Base-by-base conservation (phyloP, 2,888 invertebrate genomes). In the Mechanitis messenoides region DNA sequence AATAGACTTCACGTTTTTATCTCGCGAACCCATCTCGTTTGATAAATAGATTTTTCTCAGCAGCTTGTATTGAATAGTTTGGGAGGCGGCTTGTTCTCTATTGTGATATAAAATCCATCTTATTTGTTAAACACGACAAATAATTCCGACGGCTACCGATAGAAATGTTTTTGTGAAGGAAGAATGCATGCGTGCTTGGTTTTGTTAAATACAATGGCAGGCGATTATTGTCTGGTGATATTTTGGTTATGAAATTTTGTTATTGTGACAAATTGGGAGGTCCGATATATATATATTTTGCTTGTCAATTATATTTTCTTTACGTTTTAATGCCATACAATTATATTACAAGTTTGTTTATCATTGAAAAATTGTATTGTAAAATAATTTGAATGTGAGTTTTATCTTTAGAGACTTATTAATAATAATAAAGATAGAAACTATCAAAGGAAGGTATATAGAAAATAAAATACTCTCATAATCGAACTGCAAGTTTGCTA, bases 181-280 rank as follows among this genome's bases (percentile, higher is more conserved):
- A 81, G 75, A 84, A 84, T 80, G 77, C 77, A 77, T 80, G 84
- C 82, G 81, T 38, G 7, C 42, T 42, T 81, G 83, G 79, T 81
- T 82, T 83, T 81, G 78, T 81, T 74, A 75, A 81, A 78, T 77
- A 85, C 77, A 84, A 85, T 73, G 80, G 75, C 78, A 73, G 73
- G 72, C 69, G 71, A 68, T 75, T 74, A 79, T 86, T 86, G 85
- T 87, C 80, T 68, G 72, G 67, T 67, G 72, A 74, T 87, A 84
- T 87, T 88, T 83, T 83, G 83, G 84, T 87, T 89, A 88, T 87
- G 85, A 84, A 86, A 83, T 71, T 79, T 76, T 81, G 78, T 83
- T 85, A 80, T 87, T 84, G 75, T 87, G 88, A 88, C 88, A 88
- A 88, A 89, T 87, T 85, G 86, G 83, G 78, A 77, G 78, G 80